These are phyloP conservation scores for Vidua chalybeata DNA, from an alignment of 2,113 vertebrate species.

Conservation along the genomic window DNA sequence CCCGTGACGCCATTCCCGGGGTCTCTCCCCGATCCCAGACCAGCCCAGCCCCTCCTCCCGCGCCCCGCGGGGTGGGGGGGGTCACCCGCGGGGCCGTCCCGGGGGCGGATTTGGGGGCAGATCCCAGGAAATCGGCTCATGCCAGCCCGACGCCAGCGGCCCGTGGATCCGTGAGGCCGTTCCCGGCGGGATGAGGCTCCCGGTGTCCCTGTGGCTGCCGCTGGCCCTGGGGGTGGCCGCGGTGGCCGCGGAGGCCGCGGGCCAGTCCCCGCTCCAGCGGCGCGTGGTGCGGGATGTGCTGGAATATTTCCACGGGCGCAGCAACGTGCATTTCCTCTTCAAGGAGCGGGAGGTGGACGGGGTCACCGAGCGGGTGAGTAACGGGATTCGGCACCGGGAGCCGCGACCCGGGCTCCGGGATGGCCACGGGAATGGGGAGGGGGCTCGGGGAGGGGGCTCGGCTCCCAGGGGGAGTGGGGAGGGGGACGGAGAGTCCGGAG, in stretches of 20 bases:
- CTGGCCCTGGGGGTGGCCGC: neutral
- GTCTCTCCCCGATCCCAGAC: neutral
- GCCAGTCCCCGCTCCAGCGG: neutral
- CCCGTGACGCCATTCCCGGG: neutral
- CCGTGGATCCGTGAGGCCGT: neutral
- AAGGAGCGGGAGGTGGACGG: neutral
- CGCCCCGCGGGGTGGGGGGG: neutral
- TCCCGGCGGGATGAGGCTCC: neutral
- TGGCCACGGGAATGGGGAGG: neutral
- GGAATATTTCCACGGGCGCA: conserved; percentile 18
- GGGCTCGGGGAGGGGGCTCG: neutral
- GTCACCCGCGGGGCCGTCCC: neutral
- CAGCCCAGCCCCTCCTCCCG: neutral
- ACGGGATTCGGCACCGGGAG: neutral
- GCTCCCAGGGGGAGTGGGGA: too few species aligned
- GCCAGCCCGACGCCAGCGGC: neutral
- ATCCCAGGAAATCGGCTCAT: conserved; percentile 17
- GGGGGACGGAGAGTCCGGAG: too few species aligned
- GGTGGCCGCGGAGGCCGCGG: neutral
- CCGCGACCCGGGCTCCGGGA: too few species aligned
- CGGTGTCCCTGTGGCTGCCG: neutral
- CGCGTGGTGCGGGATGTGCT: neutral
- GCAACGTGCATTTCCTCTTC: neutral
- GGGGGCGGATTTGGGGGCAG: neutral
- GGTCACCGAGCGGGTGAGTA: neutral